Evolutionary conservation across 2,888 invertebrate species (phyloP), one percentile per base, ranked within the genome.

Genomic region (Nomada hirtipes): DNA sequence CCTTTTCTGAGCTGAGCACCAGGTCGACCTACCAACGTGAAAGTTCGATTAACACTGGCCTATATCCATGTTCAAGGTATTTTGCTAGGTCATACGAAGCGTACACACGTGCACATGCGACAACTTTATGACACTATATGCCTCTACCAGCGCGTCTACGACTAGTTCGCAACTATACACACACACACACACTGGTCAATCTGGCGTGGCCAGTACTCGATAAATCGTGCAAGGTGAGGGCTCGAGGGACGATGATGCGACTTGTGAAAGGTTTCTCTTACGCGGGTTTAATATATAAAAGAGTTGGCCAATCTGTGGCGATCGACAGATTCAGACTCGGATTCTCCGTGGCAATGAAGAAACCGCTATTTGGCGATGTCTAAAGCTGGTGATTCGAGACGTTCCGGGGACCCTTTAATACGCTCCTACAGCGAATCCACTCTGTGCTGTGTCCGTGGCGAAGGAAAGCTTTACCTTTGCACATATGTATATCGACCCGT

Each of bases 1-100:
- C 98, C 91, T 96, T 96, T 94, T 98, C 97, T 93, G 98, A 98
- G 95, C 99, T 98, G 94, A 99, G 97, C 94, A 97, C 96, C 95
- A 99, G 97, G 96, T 99, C 98, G 95, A 99, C 96, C 97, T 98
- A 96, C 94, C 92, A 90, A 93, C 90, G 90, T 91, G 90, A 93
- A 93, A 92, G 90, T 92, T 92, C 88, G 90, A 92, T 93, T 93
- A 92, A 92, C 90, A 91, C 89, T 88, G 89, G 90, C 89, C 84
- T 89, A 89, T 89, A 67, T 76, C 91, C 90, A 90, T 88, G 57
- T 67, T 53, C 26, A 20, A 52, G 44, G 83, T 87, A 88, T 90
- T 90, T 75, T 70, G 73, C 76, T 79, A 86, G 74, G 83, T 84
- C 76, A 84, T 83, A 72, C 75, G 70, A 85, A 87, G 84, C 86